Evolutionary conservation across 2,113 vertebrate genomes (phyloP).

Genomic region (Platanista minor): DNA sequence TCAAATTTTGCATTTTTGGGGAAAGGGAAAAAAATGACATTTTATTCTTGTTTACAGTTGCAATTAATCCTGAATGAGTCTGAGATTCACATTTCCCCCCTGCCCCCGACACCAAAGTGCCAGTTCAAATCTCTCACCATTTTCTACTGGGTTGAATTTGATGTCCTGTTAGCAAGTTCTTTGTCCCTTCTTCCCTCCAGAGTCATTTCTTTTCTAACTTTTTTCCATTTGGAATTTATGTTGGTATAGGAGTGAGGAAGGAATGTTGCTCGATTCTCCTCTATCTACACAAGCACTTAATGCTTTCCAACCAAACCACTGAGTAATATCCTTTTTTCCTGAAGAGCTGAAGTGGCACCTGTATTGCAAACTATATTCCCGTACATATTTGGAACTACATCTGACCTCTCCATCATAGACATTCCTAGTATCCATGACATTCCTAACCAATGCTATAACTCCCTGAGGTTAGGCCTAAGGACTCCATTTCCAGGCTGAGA

Average conservation of each 20-base stretch:
- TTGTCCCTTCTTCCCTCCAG: background rate
- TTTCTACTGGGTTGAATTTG: background rate
- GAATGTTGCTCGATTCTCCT: background rate
- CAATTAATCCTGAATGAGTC: background rate
- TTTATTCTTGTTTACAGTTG: background rate
- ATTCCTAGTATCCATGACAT: background rate
- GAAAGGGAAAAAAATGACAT: background rate
- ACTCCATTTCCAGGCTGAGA: background rate
- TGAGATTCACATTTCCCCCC: accelerated
- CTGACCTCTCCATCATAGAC: background rate
- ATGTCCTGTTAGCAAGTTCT: background rate
- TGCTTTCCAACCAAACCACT: background rate
- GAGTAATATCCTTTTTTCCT: background rate
- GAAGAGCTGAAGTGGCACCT: background rate
- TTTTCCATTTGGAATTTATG: background rate
- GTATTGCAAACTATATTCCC: background rate
- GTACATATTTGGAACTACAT: background rate
- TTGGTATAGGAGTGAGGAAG: background rate
- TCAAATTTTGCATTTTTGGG: background rate
- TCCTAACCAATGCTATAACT: background rate
- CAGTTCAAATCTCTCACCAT: background rate
- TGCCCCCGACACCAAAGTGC: background rate
- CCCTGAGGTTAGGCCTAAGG: background rate
- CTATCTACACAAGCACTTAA: background rate
- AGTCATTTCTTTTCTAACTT: background rate